Evolutionary conservation across 2,113 vertebrate genomes (phyloP), one percentile per base, ranked within the genome.

Genomic region (Odontophorus gujanensis): DNA sequence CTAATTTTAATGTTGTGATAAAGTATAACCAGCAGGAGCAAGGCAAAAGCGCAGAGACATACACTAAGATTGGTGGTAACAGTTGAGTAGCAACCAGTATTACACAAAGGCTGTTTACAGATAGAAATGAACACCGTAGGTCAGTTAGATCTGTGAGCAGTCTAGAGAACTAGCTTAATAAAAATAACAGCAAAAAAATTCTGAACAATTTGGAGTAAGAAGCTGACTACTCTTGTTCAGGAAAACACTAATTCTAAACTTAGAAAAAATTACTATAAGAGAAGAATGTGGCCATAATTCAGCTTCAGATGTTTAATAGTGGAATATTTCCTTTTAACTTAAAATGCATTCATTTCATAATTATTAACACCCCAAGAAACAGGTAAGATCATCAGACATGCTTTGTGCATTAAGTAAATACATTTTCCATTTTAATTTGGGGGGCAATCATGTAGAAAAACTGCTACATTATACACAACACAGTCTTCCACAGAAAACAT

Each of bases 311-410:
- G 4, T 51, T 87, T 89, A 89, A 69, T 2, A 78, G n/a, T 43
- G 18, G 34, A 87, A 85, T 74, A 66, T 26, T 73, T 81, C 12
- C 30, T 87, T 86, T 69, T 50, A 89, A 81, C n/a, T 89, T 69
- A 45, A 87, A 89, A 65, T 25, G 0, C 32, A 28, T 67, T 77
- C 18, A 28, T 69, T 91, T 83, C 63, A 55, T 38, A 71, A 9
- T 47, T 69, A 76, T 45, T 81, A 42, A 69, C 10, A 75, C 11
- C 8, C 8, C 32, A 92, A 80, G 65, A 75, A 90, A 90, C 0
- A 6, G 4, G 34, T 74, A 43, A 66, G 2, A 89, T 50, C 48
- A 66, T 30, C 21, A 82, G 45, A 80, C 24, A 76, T 7, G 40
- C 13, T 61, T 16, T 53, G 20, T 38, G 18, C 50, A 82, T 30